Evolutionary conservation across 2,888 invertebrate genomes (phyloP), one percentile per base, ranked within the genome.

Genomic region (Scrobipalpa atriplicella): DNA sequence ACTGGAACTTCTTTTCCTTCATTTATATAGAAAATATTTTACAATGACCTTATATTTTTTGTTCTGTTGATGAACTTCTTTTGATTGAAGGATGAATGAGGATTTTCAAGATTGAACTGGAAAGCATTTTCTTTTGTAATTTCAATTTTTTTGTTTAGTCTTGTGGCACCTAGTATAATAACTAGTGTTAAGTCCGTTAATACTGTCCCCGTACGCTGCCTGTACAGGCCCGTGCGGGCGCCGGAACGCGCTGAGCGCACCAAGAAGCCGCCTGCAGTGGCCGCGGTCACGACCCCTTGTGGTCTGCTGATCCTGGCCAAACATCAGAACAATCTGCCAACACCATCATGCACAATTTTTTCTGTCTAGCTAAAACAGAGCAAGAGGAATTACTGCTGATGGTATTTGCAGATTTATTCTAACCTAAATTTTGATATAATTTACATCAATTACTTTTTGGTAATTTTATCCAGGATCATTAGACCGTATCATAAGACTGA

Each of bases 121-220:
- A 29, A 29, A 29, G 5, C 5, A 29, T 29, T 29, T 29, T 29
- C 39, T 10, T 39, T 39, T 39, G 11, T 39, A 39, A 6, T 39
- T 10, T n/a, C n/a, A n/a, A n/a, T 11, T 39, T 39, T 39, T 39
- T 5, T 39, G 11, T 39, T 29, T 36, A 38, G 51, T 66, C 66
- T 68, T 69, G 73, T 68, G 69, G 70, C 71, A 58, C 7, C 1
- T 41, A 38, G 38, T 16, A n/a, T 65, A 63, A 58, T 7, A 13
- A 29, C 71, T 86, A 87, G 81, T 43, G 62, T 9, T 87, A 87
- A 89, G 87, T 73, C 92, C 83, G 90, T 86, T 84, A 76, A 36
- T 18, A 51, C 71, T 89, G 92, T 89, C 71, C 89, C 90, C 89
- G 89, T 84, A 87, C 87, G 92, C 88, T 73, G 91, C 88, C 2